Evolutionary conservation across 1,140 invertebrate genomes (phyloP).

Genomic region (Dryas iulia): DNA sequence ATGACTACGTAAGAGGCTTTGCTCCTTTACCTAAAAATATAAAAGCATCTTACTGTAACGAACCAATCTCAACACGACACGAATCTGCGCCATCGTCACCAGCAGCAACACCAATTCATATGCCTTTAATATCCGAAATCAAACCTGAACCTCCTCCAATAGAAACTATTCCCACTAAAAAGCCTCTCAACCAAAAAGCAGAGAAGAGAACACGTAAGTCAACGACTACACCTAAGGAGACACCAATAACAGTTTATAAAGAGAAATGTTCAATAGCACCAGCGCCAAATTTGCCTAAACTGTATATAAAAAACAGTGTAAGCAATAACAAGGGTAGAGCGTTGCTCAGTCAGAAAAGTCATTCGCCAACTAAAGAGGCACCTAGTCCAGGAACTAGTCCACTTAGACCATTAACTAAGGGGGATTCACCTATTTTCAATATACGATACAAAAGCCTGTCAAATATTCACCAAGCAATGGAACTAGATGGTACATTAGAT

Average conservation of each 20-base stretch:
- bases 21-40: constrained; percentile 92
- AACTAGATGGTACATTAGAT: constrained; percentile 90
- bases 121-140: constrained; percentile 81
- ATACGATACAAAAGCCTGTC: constrained; percentile 91
- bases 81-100: constrained; percentile 76
- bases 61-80: constrained; percentile 66
- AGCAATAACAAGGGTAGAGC: constrained; percentile 84
- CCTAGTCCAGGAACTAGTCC: constrained; percentile 82
- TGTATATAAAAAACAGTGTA: constrained; percentile 88
- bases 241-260: constrained; percentile 80
- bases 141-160: constrained; percentile 94
- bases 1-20: constrained; percentile 96
- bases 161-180: constrained; percentile 93
- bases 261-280: constrained; percentile 75
- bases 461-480: constrained; percentile 89
- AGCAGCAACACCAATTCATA: constrained; percentile 77
- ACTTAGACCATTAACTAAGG: constrained; percentile 81
- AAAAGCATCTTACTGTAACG: constrained; percentile 84
- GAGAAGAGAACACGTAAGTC: constrained; percentile 84
- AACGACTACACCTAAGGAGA: constrained; percentile 76
- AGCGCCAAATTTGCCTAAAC: constrained; percentile 82
- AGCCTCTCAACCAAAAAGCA: constrained; percentile 82
- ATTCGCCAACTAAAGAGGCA: constrained; percentile 86
- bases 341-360: constrained; percentile 86
- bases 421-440: constrained; percentile 89